phyloP scores from a whole-genome alignment of 2,113 vertebrate genomes.

The Rhombomys opimus region DNA sequence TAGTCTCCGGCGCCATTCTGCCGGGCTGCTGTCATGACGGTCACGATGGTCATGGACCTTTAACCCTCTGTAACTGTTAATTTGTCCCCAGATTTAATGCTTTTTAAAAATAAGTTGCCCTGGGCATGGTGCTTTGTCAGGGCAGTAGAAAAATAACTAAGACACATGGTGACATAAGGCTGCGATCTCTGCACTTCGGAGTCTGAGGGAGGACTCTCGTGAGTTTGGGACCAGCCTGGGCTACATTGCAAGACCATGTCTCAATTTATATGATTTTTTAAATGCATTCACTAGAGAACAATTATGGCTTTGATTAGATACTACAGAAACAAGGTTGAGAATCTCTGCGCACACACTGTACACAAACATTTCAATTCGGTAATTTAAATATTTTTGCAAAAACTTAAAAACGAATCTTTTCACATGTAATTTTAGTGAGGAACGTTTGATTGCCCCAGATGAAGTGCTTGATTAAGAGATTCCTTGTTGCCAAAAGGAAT shows the following conservation, averaged over 20 bases:
- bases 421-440: constrained; percentile 59
- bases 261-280: background rate
- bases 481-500: constrained; percentile 60
- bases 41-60: background rate
- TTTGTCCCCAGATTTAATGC: background rate
- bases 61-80: background rate
- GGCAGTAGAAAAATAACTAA: background rate
- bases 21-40: background rate
- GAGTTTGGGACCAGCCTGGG: background rate
- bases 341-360: constrained; percentile 30
- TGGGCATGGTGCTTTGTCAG: background rate
- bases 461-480: constrained; percentile 59
- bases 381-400: constrained; percentile 64
- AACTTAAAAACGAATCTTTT: constrained; percentile 42
- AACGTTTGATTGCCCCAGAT: constrained; percentile 49
- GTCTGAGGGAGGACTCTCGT: background rate
- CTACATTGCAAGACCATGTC: background rate
- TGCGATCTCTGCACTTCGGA: background rate
- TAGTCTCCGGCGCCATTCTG: background rate
- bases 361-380: constrained; percentile 29
- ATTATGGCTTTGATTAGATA: background rate
- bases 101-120: background rate
- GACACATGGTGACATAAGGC: too few species aligned
- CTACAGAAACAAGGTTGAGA: constrained; percentile 44
- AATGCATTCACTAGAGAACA: background rate